These are phyloP conservation scores for Agrenia bidenticulata DNA, from an alignment of 2,888 invertebrate genomes.

Conservation along the genomic window DNA sequence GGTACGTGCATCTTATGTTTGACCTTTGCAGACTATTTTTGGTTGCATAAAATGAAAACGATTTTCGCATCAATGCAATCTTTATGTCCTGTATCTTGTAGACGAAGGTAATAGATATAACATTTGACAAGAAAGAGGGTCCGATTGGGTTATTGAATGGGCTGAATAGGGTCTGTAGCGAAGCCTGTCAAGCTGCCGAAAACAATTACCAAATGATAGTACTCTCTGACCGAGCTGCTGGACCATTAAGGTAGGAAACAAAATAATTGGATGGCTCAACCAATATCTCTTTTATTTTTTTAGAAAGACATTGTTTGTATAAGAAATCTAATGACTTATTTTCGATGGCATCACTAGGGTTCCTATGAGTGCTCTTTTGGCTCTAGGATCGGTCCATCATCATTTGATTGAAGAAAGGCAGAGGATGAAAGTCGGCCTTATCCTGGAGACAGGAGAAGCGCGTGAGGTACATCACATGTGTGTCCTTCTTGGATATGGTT, in stretches of 20 bases:
- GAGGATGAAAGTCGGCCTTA: constrained; percentile 92
- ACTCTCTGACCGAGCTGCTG: constrained; percentile 71
- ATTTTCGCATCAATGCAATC: too few species aligned
- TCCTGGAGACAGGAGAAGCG: constrained; percentile 95
- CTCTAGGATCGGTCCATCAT: constrained; percentile 92
- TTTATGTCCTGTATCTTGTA: constrained; percentile 48
- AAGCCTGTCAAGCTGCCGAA: constrained; percentile 77
- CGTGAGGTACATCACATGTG: constrained; percentile 67
- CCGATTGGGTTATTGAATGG: constrained; percentile 73
- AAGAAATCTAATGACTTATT: too few species aligned
- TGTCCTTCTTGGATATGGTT: constrained; percentile 92
- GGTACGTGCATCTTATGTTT: too few species aligned
- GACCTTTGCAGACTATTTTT: background rate
- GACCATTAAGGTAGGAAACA: constrained; percentile 58
- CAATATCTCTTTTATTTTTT: constrained; percentile 1
- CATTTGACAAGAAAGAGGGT: constrained; percentile 77
- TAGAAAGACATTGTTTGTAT: too few species aligned
- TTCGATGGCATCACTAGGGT: too few species aligned
- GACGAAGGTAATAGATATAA: constrained; percentile 83
- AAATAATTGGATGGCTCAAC: background rate
- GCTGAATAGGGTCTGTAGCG: constrained; percentile 75
- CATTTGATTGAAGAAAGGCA: constrained; percentile 90
- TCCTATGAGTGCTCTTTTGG: constrained; percentile 78
- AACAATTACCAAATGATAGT: constrained; percentile 80
- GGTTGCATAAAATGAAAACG: too few species aligned